Conservation (phyloP, 2,797 vertebrate genomes). For the Typhlichthys eigenmanni region DNA sequence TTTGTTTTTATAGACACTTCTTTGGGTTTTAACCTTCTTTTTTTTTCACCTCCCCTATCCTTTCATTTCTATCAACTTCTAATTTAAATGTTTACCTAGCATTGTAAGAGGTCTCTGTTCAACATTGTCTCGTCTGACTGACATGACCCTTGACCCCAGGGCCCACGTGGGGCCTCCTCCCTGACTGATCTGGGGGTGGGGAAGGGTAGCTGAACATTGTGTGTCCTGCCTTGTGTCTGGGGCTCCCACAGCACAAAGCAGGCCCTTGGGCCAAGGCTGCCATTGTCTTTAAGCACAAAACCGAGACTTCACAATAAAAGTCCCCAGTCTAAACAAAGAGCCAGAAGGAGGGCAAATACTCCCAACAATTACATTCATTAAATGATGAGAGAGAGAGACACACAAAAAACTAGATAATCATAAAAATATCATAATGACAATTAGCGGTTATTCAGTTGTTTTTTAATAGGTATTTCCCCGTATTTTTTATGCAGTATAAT, state of each 20-base stretch:
- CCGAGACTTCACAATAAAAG: conserved; percentile 72
- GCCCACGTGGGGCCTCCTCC: conserved; percentile 49
- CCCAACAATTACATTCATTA: conserved; percentile 50
- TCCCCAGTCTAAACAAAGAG: conserved; percentile 64
- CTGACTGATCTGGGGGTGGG: conserved; percentile 65
- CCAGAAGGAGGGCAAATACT: conserved; percentile 49
- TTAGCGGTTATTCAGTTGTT: conserved; percentile 43
- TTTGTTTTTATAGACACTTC: conserved; percentile 6
- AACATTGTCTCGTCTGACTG: conserved; percentile 62
- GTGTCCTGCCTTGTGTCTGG: conserved; percentile 54
- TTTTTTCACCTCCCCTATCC: conserved; percentile 22
- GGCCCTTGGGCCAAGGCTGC: conserved; percentile 62
- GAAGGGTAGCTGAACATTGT: conserved; percentile 58
- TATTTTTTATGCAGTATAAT: neutral
- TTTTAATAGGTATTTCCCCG: conserved; percentile 34
- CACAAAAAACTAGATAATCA: conserved; percentile 50
- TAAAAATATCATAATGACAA: conserved; percentile 33
- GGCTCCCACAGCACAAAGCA: conserved; percentile 58
- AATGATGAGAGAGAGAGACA: conserved; percentile 6
- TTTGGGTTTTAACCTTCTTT: neutral
- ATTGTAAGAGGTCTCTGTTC: conserved; percentile 50
- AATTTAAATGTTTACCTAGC: conserved; percentile 35
- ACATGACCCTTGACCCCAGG: conserved; percentile 65
- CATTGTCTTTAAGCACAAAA: conserved; percentile 78
- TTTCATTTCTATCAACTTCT: conserved; percentile 18